Evolutionary conservation across 1,140 invertebrate species (phyloP), one percentile per base, ranked within the genome.

Genomic region (Drosophila pachea): DNA sequence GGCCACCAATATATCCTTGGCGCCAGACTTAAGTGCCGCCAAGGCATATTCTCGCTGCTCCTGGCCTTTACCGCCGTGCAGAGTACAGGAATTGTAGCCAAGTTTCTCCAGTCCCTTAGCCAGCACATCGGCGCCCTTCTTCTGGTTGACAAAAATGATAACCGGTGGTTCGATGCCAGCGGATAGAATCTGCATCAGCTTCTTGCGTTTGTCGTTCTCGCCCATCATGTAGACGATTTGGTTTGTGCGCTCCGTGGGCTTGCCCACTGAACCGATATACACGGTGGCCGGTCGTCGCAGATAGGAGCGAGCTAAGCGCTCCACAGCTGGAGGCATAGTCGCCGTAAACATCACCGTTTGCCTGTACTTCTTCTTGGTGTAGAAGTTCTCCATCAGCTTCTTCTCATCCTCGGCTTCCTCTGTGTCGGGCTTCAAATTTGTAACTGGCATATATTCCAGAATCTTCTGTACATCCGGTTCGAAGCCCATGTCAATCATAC

Each of bases 281-380:
- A 99, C 99, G 5, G 99, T 95, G 7, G 98, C 97, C 4, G 99
- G 99, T 84, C 99, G 92, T 61, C 99, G 91, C 6, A 99, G 90
- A 91, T 99, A 99, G 33, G 95, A 97, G 73, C 97, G 92, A 0
- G 99, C 99, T 49, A 99, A 90, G 74, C 98, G 92, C 91, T 99
- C 99, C 3, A 99, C 97, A 6, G 98, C 96, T 2, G 98, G 94
- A 6, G 98, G 98, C 99, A 99, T 99, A 78, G 99, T 99, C 12
- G 99, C 99, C 43, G 99, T 99, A 90, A 99, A 99, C 99, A 99
- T 99, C 68, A 99, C 98, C 87, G 98, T 99, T 94, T 98, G 97
- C 89, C 99, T 92, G 88, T 96, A 99, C 90, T 99, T 99, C 88
- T 99, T 97, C 88, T 99, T 99, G 0, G 96, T 96, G 86, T 97